These are phyloP conservation scores for Crambe crambe DNA, from an alignment of 37 sponge, comb jelly and placozoan species.

Conservation along the genomic window DNA sequence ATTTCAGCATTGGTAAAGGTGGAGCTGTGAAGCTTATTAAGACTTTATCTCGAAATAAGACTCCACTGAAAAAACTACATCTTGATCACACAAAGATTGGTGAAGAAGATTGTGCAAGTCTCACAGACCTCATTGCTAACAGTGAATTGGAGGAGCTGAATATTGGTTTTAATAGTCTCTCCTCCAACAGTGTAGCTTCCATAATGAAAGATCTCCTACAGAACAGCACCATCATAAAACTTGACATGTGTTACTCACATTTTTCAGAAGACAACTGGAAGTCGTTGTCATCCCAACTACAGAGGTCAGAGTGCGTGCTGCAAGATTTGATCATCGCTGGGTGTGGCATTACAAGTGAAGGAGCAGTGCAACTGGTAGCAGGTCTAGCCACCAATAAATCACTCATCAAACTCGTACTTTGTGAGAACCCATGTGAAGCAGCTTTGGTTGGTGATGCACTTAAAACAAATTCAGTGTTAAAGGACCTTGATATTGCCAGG, in stretches of 20 bases:
- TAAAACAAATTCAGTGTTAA: not conserved
- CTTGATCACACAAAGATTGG: not conserved
- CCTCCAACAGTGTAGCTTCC: not conserved
- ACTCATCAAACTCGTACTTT: not conserved
- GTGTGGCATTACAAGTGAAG: not conserved
- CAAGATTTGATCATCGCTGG: not conserved
- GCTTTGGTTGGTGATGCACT: not conserved
- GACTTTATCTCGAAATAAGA: not conserved
- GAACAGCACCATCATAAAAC: not conserved
- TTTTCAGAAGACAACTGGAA: not conserved
- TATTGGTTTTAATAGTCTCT: not conserved
- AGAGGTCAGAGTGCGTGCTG: not conserved
- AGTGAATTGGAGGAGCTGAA: not conserved
- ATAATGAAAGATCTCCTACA: not conserved
- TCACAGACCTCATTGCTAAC: not conserved
- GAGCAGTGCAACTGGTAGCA: not conserved
- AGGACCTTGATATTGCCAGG: not conserved
- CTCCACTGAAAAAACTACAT: not conserved
- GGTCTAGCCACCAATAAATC: not conserved
- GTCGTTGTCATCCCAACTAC: not conserved
- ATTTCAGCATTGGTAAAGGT: not conserved
- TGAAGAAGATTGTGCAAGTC: not conserved
- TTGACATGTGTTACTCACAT: not conserved
- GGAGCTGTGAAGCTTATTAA: not conserved
- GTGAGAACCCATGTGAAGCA: not conserved